A percentile compares a stretch with the other conserved stretches of the same genome.
Evolutionary conservation across 2,797 vertebrate genomes (phyloP).

Genomic region (Enteromius paludinosus): DNA sequence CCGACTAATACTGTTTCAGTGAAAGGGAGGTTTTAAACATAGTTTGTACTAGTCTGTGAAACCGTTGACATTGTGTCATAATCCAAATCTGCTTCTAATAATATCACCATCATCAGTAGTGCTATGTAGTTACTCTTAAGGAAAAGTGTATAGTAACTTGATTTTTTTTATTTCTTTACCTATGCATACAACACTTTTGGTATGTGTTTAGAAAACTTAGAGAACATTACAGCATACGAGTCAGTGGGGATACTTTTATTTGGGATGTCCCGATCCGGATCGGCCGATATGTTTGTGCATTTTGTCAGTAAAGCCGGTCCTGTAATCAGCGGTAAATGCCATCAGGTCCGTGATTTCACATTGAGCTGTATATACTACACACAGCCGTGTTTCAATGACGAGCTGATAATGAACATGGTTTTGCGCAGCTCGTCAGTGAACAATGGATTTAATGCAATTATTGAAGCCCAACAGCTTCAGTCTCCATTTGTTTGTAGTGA

Average conservation of each 20-base stretch:
- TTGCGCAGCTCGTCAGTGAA: no score
- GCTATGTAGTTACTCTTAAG: neutral
- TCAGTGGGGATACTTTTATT: neutral
- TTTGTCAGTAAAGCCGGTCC: no score
- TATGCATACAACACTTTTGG: neutral
- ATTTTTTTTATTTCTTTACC: neutral
- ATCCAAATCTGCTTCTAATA: constrained; percentile 11
- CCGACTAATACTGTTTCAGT: neutral
- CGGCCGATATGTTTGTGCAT: no score
- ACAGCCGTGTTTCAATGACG: no score
- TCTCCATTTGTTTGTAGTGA: neutral
- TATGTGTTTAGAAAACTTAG: neutral
- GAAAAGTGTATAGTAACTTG: neutral
- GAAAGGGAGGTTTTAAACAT: neutral
- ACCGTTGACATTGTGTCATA: neutral
- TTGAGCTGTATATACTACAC: no score
- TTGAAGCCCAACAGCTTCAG: neutral
- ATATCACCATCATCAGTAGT: neutral
- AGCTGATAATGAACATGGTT: no score
- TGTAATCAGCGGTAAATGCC: no score
- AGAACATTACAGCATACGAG: neutral
- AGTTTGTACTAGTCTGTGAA: neutral
- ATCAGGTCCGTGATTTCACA: no score
- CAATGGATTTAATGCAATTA: neutral
- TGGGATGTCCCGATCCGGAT: no score